phyloP scores from a whole-genome alignment of 2,888 invertebrate species.

The Ceratothoa steindachneri region DNA sequence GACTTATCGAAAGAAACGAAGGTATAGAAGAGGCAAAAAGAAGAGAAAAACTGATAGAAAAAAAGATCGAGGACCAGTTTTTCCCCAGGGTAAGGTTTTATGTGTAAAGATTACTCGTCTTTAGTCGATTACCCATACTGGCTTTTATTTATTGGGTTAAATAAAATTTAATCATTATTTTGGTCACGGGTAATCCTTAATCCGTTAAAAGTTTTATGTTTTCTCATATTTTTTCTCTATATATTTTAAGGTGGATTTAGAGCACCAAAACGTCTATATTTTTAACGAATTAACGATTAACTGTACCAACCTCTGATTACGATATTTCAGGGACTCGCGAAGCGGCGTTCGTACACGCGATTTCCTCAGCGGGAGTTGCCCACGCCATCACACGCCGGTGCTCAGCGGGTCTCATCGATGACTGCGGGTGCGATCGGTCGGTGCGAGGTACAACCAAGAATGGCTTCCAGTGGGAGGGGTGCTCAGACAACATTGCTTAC shows the following conservation, averaged over 20 bases:
- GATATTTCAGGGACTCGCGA: slow-evolving; percentile 52
- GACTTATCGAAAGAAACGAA: background rate
- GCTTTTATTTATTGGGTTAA: no score
- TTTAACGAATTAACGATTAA: no score
- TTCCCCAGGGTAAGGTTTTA: background rate
- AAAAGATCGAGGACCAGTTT: background rate
- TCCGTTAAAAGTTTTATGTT: background rate
- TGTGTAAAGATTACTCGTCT: no score
- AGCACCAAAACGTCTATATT: background rate
- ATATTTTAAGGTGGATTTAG: background rate
- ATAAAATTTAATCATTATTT: no score
- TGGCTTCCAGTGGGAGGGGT: slow-evolving; percentile 54
- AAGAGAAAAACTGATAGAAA: background rate
- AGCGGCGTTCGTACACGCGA: slow-evolving; percentile 54
- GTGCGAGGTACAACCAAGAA: slow-evolving; percentile 51
- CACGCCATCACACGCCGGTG: slow-evolving; percentile 56
- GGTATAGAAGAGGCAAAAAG: background rate
- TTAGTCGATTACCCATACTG: no score
- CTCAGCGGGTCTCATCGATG: slow-evolving; percentile 54
- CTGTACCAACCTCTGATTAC: no score
- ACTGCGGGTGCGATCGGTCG: slow-evolving; percentile 56
- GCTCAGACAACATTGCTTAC: slow-evolving; percentile 53
- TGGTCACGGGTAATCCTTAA: no score
- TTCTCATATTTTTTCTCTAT: background rate
- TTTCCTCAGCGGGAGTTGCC: slow-evolving; percentile 54